These are phyloP conservation scores for Embiotoca jacksoni DNA, from an alignment of 2,113 vertebrate species.

Conservation along the genomic window DNA sequence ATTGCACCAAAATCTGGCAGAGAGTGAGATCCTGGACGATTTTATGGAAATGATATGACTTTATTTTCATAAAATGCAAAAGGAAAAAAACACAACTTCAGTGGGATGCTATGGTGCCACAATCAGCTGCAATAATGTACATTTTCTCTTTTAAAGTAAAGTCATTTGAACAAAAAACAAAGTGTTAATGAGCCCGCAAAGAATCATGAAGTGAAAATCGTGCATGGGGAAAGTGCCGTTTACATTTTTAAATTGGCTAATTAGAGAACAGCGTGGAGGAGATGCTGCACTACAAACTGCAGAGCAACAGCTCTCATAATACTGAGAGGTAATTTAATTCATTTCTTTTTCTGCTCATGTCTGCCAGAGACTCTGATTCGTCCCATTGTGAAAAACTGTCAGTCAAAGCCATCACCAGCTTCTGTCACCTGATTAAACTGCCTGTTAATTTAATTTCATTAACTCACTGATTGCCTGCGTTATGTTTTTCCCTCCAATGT, in stretches of 20 bases:
- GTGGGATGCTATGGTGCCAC: not conserved
- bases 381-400: not conserved
- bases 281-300: not conserved
- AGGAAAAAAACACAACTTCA: too few species aligned
- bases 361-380: not conserved
- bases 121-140: not conserved
- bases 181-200: not conserved
- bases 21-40: too few species aligned
- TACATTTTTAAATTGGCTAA: constrained; percentile 5
- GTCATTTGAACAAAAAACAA: not conserved
- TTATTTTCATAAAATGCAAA: too few species aligned
- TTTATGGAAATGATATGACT: too few species aligned
- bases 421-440: constrained; percentile 1
- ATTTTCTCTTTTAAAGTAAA: not conserved
- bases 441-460: constrained; percentile 1
- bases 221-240: constrained; percentile 10
- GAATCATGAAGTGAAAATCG: not conserved
- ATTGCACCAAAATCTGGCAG: too few species aligned
- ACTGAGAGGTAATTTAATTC: not conserved
- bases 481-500: too few species aligned
- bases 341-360: not conserved
- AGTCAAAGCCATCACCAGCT: constrained; percentile 2
- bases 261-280: not conserved
- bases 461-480: constrained; percentile 11
- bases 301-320: constrained; percentile 9